phyloP scores from a whole-genome alignment of 2,888 invertebrate species.

The Saturnia pavonia region DNA sequence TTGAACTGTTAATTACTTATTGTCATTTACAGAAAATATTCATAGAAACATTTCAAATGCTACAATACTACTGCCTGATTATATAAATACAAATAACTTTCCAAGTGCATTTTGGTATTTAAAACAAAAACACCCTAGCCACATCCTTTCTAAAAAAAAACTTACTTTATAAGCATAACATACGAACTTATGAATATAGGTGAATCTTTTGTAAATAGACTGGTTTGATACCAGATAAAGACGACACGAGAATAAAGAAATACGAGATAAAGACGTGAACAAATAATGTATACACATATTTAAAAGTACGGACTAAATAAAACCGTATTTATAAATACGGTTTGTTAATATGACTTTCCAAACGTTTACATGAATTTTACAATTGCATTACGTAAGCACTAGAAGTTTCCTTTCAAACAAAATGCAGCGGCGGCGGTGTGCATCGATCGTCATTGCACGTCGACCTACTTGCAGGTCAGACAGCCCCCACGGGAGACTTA shows the following conservation, averaged over 20 bases:
- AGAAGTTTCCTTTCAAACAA: conserved; percentile 27
- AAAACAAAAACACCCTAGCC: background rate
- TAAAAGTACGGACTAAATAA: background rate
- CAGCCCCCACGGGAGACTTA: conserved; percentile 29
- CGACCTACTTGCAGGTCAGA: conserved; percentile 74
- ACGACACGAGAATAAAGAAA: no score
- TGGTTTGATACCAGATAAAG: background rate
- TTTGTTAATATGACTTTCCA: background rate
- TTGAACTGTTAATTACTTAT: background rate
- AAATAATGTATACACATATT: background rate
- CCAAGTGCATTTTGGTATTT: no score
- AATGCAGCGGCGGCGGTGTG: conserved; percentile 46
- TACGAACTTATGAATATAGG: background rate
- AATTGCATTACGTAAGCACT: conserved; percentile 6
- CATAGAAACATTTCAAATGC: background rate
- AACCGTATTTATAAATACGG: background rate
- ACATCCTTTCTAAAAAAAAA: background rate
- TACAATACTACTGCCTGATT: background rate
- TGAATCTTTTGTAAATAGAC: background rate
- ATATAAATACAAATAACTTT: no score
- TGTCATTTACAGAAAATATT: no score
- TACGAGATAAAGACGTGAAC: background rate
- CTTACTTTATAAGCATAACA: background rate
- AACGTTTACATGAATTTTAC: background rate
- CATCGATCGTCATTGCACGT: conserved; percentile 59